Evolutionary conservation across 2,797 vertebrate species (phyloP).

Genomic region (Acrossocheilus wenchowensis): DNA sequence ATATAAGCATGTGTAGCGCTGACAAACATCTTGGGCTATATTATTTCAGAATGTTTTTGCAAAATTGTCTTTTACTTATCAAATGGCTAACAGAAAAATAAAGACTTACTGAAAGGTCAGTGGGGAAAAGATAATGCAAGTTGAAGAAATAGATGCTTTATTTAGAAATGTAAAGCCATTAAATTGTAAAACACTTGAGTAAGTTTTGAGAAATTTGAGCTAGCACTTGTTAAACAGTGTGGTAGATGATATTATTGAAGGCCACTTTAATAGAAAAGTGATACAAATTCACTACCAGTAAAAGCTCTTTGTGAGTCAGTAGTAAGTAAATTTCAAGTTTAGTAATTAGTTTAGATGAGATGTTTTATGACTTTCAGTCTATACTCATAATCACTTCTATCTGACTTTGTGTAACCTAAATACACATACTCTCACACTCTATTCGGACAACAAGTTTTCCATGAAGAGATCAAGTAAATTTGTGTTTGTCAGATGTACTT

Average conservation of each 20-base stretch:
- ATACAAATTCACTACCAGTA: conserved; percentile 5
- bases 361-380: neutral
- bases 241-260: neutral
- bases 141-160: neutral
- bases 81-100: neutral
- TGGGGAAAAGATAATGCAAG: neutral
- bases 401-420: neutral
- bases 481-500: neutral
- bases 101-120: neutral
- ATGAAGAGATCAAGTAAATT: neutral
- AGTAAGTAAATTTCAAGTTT: neutral
- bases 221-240: neutral
- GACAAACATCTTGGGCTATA: neutral
- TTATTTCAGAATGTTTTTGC: neutral
- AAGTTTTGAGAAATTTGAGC: conserved; percentile 18
- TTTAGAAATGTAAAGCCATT: neutral
- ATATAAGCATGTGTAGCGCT: too few relatives aligned
- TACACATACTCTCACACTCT: neutral
- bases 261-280: conserved; percentile 14
- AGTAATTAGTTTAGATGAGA: conserved; percentile 4
- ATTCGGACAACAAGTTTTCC: neutral
- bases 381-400: neutral
- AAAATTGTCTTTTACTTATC: neutral
- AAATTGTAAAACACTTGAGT: neutral
- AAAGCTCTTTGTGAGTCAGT: neutral